Percentiles rank a stretch among this genome's conserved stretches.
These are phyloP conservation scores for Naja naja DNA, from an alignment of 2,113 vertebrate genomes.

Conservation along the genomic window DNA sequence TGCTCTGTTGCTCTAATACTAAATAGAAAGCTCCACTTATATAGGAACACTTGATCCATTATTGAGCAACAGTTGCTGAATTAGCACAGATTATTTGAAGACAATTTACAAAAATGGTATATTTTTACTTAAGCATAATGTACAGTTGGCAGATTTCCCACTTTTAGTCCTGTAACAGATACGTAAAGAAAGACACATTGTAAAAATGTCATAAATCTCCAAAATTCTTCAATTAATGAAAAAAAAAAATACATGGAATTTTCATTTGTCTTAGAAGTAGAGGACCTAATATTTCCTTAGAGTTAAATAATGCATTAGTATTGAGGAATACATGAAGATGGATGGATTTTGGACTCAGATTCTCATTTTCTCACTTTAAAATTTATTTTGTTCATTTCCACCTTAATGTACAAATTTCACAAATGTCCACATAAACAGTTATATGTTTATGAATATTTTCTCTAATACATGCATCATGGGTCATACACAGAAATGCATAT, in stretches of 20 bases:
- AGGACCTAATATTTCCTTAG: background rate
- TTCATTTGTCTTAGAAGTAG: background rate
- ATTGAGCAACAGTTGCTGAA: background rate
- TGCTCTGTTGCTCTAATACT: background rate
- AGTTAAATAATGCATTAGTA: background rate
- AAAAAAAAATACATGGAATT: background rate
- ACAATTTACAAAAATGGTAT: background rate
- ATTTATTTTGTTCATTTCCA: background rate
- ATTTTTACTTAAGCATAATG: background rate
- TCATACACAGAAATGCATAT: background rate
- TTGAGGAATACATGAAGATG: background rate
- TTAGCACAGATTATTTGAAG: background rate
- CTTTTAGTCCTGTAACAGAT: background rate
- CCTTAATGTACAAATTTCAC: background rate
- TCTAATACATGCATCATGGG: background rate
- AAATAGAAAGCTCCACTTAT: background rate
- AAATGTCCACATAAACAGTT: background rate
- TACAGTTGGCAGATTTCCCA: background rate
- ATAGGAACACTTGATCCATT: background rate
- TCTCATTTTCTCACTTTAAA: background rate
- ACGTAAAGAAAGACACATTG: background rate
- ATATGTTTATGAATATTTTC: background rate
- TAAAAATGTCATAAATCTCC: background rate
- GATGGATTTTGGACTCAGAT: background rate
- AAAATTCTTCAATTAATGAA: background rate